Evolutionary conservation across 2,797 vertebrate species (phyloP).

Genomic region (Cheirogaleus major): DNA sequence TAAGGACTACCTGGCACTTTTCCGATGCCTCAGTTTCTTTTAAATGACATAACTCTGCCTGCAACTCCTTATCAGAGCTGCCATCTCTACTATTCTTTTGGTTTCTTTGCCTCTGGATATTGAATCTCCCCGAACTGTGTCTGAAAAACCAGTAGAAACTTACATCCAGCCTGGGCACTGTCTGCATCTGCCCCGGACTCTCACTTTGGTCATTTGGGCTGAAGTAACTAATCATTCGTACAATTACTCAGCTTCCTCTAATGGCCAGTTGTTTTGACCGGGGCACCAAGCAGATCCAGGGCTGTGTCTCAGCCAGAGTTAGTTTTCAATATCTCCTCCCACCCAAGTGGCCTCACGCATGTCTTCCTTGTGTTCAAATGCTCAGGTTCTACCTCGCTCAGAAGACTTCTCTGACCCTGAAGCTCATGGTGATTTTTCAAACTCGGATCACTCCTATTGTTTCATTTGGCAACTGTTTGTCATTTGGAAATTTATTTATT

Average conservation of each 20-base stretch:
- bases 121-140: neutral
- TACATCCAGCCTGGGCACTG: neutral
- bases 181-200: neutral
- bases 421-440: neutral
- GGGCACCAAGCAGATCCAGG: neutral
- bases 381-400: neutral
- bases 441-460: neutral
- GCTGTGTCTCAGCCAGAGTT: neutral
- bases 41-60: neutral
- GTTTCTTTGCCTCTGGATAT: neutral
- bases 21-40: neutral
- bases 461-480: neutral
- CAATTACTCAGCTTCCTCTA: neutral
- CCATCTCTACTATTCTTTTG: neutral
- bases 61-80: neutral
- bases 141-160: neutral
- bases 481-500: constrained; percentile 16
- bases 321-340: neutral
- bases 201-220: neutral
- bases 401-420: neutral
- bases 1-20: neutral
- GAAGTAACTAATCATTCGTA: neutral
- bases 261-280: neutral
- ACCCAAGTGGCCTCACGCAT: neutral
- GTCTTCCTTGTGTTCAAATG: neutral